Evolutionary conservation across 2,113 vertebrate genomes (phyloP).

Genomic region (Alethe diademata): DNA sequence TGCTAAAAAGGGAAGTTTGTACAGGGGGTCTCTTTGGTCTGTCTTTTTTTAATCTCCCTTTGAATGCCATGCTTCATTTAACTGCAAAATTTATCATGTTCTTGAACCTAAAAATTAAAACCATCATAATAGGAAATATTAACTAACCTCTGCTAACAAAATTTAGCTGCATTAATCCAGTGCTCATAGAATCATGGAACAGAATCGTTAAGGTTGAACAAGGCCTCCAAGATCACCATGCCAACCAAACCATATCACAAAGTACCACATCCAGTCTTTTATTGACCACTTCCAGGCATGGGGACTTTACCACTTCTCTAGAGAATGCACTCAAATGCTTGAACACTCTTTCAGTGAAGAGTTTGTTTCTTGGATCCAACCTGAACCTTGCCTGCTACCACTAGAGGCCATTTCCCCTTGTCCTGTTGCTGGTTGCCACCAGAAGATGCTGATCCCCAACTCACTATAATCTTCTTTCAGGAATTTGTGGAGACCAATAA

Average conservation of each 20-base stretch:
- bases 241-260: not conserved
- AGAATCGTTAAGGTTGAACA: not conserved
- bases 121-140: not conserved
- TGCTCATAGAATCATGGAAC: not conserved
- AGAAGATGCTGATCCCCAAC: not conserved
- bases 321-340: not conserved
- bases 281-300: not conserved
- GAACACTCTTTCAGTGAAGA: not conserved
- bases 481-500: not conserved
- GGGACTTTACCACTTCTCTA: not conserved
- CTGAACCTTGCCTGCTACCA: not conserved
- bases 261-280: not conserved
- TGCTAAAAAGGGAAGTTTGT: slow-evolving; percentile 32
- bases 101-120: not conserved
- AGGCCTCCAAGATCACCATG: not conserved
- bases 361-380: not conserved
- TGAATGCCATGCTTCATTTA: not conserved
- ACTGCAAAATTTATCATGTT: not conserved
- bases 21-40: not conserved
- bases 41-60: not conserved
- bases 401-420: not conserved
- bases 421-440: not conserved
- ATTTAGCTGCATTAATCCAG: not conserved
- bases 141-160: not conserved
- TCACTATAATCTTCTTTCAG: not conserved